Evolutionary conservation across 2,797 vertebrate genomes (phyloP), one percentile per base, ranked within the genome.

Genomic region (Setipinna tenuifilis): DNA sequence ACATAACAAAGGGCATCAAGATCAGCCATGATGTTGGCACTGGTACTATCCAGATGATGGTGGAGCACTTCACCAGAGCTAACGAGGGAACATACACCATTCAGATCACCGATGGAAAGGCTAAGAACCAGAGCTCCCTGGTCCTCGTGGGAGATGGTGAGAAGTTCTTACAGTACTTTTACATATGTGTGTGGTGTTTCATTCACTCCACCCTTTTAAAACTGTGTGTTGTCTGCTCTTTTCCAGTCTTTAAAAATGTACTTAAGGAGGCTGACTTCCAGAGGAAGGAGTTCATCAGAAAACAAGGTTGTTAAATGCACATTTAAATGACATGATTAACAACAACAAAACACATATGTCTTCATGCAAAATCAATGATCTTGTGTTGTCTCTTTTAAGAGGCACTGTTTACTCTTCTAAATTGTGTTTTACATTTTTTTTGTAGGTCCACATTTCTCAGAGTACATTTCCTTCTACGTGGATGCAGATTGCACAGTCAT

Each of bases 31-130:
- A 98, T 59, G 96, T 91, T 90, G 86, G 96, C 1, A 94, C 96
- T 1, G 98, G 98, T 58, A 68, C 97, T 58, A 97, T 99, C 90
- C 97, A 99, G 96, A 99, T 99, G 97, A 94, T 96, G 0, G 95
- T 99, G 95, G 98, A 99, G 14, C 91, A 89, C 19, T 99, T 99
- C 93, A 98, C 97, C 84, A 94, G 94, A 85, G 95, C 97, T 90
- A 97, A 96, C 31, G 98, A 99, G 94, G 98, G 98, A 10, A 99
- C 98, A 7, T 99, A 99, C 91, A 99, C 98, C 0, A 93, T 98
- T 61, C 98, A 99, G 93, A 94, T 99, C 88, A 94, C 96, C 0
- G 98, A 99, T 16, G 98, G 97, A 80, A 99, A 97, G 84, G 98
- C 98, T 90, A 99, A 98, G 87, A 96, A 92, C 83, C 98, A 99